A percentile compares a stretch with the other conserved stretches of the same genome.
Conservation (phyloP, 2,797 vertebrate species). For the Oophaga sylvatica region DNA sequence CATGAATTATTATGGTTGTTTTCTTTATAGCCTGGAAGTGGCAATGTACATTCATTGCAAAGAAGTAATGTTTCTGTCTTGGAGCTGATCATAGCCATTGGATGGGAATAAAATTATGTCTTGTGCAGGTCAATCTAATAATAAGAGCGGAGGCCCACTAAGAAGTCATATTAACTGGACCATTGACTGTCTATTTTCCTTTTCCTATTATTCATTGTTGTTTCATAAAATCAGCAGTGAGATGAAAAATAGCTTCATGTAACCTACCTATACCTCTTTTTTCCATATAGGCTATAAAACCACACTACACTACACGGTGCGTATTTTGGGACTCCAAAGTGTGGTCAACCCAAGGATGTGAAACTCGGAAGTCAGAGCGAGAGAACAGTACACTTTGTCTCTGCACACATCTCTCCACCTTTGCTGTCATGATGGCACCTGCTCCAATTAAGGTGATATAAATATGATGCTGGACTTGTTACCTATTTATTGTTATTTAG, state of each 20-base stretch:
- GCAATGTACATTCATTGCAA: not conserved
- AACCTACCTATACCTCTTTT: not conserved
- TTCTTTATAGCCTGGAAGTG: not conserved
- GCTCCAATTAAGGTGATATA: conserved; percentile 74
- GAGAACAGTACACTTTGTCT: conserved; percentile 72
- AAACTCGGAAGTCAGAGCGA: conserved; percentile 50
- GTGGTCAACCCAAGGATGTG: conserved; percentile 79
- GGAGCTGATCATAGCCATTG: not conserved
- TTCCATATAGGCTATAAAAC: not conserved
- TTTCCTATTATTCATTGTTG: not conserved
- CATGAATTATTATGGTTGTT: not conserved
- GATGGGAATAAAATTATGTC: not conserved
- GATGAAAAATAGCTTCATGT: not conserved
- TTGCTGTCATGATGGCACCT: conserved; percentile 82
- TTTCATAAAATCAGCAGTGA: not conserved
- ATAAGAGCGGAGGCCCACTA: too few species aligned
- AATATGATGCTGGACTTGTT: not conserved
- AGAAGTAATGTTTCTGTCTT: not conserved
- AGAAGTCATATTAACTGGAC: not conserved
- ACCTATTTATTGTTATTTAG: not conserved
- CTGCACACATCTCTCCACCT: conserved; percentile 78
- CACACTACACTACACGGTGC: conserved; percentile 65
- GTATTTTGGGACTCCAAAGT: conserved; percentile 76
- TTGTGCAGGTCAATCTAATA: not conserved
- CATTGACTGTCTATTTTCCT: not conserved